Percentiles rank a stretch among this genome's conserved stretches.
These are phyloP conservation scores for Dendrolimus kikuchii DNA, from an alignment of 1,140 invertebrate species.

Conservation along the genomic window DNA sequence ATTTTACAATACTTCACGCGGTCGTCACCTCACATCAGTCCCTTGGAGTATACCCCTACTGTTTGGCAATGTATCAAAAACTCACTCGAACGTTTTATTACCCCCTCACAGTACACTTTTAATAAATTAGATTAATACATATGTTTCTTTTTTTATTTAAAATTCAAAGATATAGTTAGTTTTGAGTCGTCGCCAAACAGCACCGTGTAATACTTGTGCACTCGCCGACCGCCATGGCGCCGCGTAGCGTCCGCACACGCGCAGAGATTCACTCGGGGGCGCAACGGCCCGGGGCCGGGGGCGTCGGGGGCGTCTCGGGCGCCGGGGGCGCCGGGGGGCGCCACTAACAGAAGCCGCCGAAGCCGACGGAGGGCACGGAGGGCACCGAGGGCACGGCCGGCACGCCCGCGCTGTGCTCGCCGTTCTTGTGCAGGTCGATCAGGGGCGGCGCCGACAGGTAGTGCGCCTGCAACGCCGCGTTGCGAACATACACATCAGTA, in stretches of 20 bases:
- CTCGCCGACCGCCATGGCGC: neutral
- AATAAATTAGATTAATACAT: no score
- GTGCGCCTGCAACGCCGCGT: constrained; percentile 35
- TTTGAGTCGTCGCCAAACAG: neutral
- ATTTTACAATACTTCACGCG: neutral
- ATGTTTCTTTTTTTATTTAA: no score
- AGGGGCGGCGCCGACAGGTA: constrained; percentile 57
- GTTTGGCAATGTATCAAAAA: no score
- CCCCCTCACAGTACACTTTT: no score
- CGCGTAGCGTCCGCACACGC: neutral
- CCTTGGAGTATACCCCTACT: no score
- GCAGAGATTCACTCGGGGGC: constrained; percentile 6
- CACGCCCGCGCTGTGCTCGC: constrained; percentile 42
- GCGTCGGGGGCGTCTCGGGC: constrained; percentile 44
- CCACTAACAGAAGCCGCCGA: constrained; percentile 68
- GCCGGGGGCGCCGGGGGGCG: constrained; percentile 1
- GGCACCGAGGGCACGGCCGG: constrained; percentile 45
- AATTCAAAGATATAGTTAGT: no score
- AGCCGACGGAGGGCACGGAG: constrained; percentile 65
- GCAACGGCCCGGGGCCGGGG: constrained; percentile 25
- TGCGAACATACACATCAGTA: neutral
- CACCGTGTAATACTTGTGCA: no score
- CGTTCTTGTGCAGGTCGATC: constrained; percentile 63
- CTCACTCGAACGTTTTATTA: no score
- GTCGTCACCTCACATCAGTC: neutral